A percentile compares a stretch with the other conserved stretches of the same genome.
Evolutionary conservation across 2,113 vertebrate genomes (phyloP).

Genomic region (Gila orcuttii): DNA sequence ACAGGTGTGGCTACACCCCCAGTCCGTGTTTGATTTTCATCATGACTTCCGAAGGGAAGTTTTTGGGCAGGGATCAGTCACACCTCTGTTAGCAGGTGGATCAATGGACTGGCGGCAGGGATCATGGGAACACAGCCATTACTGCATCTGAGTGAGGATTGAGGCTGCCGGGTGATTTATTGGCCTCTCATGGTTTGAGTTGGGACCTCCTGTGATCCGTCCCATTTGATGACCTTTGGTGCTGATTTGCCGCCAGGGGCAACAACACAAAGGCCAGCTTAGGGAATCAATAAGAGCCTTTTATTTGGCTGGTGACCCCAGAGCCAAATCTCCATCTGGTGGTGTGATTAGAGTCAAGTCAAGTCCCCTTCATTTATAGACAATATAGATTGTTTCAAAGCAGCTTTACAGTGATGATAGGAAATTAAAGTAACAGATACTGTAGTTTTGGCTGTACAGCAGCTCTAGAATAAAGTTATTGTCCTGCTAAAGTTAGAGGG

Average conservation of each 20-base stretch:
- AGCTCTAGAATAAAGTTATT: too few species aligned
- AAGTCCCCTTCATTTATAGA: too few species aligned
- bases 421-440: too few species aligned
- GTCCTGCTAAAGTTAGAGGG: not conserved
- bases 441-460: too few species aligned
- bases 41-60: not conserved
- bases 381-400: too few species aligned
- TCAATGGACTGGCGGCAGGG: not conserved
- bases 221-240: conserved; percentile 44
- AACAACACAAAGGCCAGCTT: conserved; percentile 45
- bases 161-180: conserved; percentile 28
- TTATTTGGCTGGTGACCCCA: conserved; percentile 39
- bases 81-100: conserved; percentile 36
- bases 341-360: conserved; percentile 18
- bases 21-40: conserved; percentile 13
- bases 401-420: too few species aligned
- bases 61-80: conserved; percentile 25
- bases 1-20: conserved; percentile 3
- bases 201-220: conserved; percentile 30
- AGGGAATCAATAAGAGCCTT: conserved; percentile 51
- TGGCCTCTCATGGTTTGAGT: conserved; percentile 33
- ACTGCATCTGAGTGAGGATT: conserved; percentile 39
- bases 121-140: conserved; percentile 18
- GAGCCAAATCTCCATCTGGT: conserved; percentile 40
- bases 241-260: conserved; percentile 6